Base-by-base conservation (phyloP, 2,888 invertebrate species). In the Cataglyphis albicans region DNA sequence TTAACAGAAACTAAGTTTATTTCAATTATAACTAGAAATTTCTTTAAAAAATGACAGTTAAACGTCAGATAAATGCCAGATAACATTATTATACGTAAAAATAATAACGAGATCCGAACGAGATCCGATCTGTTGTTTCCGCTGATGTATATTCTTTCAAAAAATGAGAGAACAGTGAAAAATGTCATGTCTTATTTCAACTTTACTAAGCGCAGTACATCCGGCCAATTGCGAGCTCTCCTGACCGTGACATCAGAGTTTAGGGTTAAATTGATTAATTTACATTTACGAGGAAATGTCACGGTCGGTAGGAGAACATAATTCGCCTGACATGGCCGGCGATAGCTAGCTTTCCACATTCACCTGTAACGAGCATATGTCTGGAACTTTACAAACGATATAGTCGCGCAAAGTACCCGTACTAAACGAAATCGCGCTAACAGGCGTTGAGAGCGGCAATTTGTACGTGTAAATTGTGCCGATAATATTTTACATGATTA, bases 191-290 rank as follows among this genome's bases (percentile, higher is more conserved):
- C 32, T 41, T 61, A 18, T 18, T 10, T 18, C 18, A 48, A 6
- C 6, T 7, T 35, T 35, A 48, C 1, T 48, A 48, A 6, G 9
- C 32, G 10, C 4, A 35, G 25, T 63, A 44, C 2, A 55, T 12
- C 4, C 10, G 25, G n/a, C 38, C 38, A 76, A 38, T 76, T 76
- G 76, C 18, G 52, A n/a, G 12, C 7, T 10, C 9, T 75, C 15
- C 35, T 52, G 35, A 25, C 32, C 29, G 9, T 12, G 21, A 38
- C 32, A 44, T 18, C 32, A 15, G 52, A 52, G 41, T 73, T 57
- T 52, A 75, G 41, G 44, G 63, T 83, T 76, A 83, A 85, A 86
- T 85, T 74, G 84, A 83, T 68, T 80, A 85, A 83, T 85, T 85
- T 75, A 72, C 80, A 85, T 83, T 74, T 63, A 44, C 78, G n/a